Base-by-base conservation (phyloP, 2,888 invertebrate genomes). In the Diadegma fenestrale region DNA sequence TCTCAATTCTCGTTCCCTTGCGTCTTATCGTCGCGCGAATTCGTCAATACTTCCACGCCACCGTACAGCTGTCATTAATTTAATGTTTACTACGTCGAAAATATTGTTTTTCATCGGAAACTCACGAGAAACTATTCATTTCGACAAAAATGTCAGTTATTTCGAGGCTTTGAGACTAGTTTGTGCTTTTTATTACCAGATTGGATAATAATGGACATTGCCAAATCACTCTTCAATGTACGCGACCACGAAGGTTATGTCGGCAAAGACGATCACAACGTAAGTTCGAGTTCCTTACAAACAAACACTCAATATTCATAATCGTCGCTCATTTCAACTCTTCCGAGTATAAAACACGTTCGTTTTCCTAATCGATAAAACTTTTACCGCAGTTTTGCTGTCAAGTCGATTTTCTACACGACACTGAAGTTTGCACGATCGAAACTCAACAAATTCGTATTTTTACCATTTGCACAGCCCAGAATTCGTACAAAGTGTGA, bases 241-340 rank as follows among this genome's bases (percentile, higher is more conserved):
- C 95, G 98, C 88, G 97, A 97, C 92, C 97, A 98, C 92, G 98
- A 97, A 90, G 99, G 98, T 89, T 99, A 99, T 94, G 97, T 98
- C 89, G 97, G 97, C 78, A 97, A 97, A 92, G 97, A 97, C 93
- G 97, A 97, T 93, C 97, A 97, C 92, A 96, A 95, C 93, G 97
- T 97, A 95, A 95, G 95, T 94, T 88, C 19, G 5, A 3, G 17
- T n/a, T 7, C 26, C 22, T 22, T 58, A 41, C 5, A 54, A 54
- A 19, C 14, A 51, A 8, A 41, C 4, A 22, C 22, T 2, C 3
- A 22, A 7, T 6, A 69, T 43, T 73, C 12, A 30, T 17, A 33
- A 43, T 26, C 0, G 22, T 58, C 37, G 8, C 26, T 41, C 19
- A 41, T 22, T 41, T 1, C 14, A 41, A 43, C 30, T 17, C 48